phyloP scores from a whole-genome alignment of 1,140 invertebrate genomes.

The Ephestia elutella region DNA sequence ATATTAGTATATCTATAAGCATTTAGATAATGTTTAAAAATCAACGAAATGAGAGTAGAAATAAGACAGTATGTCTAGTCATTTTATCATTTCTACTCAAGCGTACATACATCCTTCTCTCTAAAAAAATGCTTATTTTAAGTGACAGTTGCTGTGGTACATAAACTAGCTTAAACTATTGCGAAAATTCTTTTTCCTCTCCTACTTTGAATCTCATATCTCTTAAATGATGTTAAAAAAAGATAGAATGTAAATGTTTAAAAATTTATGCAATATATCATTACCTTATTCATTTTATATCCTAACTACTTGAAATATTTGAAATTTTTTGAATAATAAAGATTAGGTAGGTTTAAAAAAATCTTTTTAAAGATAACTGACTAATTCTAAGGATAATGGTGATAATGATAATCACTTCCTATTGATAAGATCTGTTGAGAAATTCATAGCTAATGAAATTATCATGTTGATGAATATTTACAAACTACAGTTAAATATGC shows the following conservation, averaged over 20 bases:
- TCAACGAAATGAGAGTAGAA: conserved; percentile 57
- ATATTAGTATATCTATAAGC: conserved; percentile 22
- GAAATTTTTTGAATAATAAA: neutral
- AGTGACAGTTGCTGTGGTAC: neutral
- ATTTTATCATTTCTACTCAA: conserved; percentile 38
- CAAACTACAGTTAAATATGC: conserved; percentile 16
- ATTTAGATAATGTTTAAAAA: conserved; percentile 29
- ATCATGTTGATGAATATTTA: conserved; percentile 38
- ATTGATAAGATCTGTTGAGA: conserved; percentile 42
- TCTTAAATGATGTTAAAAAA: conserved; percentile 15
- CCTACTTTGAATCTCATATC: neutral
- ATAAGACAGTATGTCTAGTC: conserved; percentile 57
- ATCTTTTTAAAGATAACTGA: conserved; percentile 39
- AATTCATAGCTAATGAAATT: conserved; percentile 32
- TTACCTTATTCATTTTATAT: conserved; percentile 6
- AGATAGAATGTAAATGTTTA: conserved; percentile 12
- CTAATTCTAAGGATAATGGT: conserved; percentile 35
- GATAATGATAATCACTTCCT: conserved; percentile 43
- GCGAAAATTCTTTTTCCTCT: neutral
- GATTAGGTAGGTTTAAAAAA: conserved; percentile 30
- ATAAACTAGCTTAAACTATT: neutral
- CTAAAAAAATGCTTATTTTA: neutral
- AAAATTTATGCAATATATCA: conserved; percentile 7
- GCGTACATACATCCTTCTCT: neutral
- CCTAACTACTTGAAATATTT: neutral